A percentile compares a stretch with the other conserved stretches of the same genome.
phyloP scores from a whole-genome alignment of 2,113 vertebrate genomes.

The Antigone vipio region DNA sequence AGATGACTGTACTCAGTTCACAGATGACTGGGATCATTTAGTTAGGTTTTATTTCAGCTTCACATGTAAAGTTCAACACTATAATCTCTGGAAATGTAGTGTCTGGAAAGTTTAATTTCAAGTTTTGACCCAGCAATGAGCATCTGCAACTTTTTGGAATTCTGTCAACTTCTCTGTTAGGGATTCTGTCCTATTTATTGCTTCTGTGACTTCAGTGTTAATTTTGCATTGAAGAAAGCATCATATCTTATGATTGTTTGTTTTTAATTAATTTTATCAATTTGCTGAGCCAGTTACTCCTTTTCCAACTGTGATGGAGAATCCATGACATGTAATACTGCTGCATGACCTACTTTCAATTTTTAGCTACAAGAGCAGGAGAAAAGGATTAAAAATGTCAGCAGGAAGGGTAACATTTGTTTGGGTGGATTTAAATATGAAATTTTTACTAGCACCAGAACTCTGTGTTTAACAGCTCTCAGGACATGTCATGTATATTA shows the following conservation, averaged over 20 bases:
- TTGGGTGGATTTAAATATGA: neutral
- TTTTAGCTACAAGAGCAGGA: neutral
- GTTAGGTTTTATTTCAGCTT: neutral
- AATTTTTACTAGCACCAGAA: neutral
- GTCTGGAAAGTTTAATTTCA: neutral
- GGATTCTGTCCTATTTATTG: neutral
- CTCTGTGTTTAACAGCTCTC: neutral
- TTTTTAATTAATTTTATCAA: conserved; percentile 32
- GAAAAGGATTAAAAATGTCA: neutral
- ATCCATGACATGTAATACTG: neutral
- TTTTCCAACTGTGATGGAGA: neutral
- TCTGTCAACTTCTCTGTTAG: neutral
- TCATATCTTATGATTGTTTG: neutral
- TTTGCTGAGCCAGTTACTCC: conserved; percentile 32
- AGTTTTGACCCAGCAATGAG: neutral
- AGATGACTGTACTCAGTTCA: neutral
- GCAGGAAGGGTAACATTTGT: neutral
- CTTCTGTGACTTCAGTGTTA: neutral
- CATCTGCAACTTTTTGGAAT: neutral
- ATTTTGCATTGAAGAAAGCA: neutral
- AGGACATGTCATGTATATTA: neutral
- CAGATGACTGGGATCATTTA: neutral
- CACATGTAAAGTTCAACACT: neutral
- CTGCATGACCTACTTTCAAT: conserved; percentile 31
- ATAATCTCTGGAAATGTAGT: neutral